Evolutionary conservation across 2,113 vertebrate genomes (phyloP), one percentile per base, ranked within the genome.

Genomic region (Aspiorhynchus laticeps): DNA sequence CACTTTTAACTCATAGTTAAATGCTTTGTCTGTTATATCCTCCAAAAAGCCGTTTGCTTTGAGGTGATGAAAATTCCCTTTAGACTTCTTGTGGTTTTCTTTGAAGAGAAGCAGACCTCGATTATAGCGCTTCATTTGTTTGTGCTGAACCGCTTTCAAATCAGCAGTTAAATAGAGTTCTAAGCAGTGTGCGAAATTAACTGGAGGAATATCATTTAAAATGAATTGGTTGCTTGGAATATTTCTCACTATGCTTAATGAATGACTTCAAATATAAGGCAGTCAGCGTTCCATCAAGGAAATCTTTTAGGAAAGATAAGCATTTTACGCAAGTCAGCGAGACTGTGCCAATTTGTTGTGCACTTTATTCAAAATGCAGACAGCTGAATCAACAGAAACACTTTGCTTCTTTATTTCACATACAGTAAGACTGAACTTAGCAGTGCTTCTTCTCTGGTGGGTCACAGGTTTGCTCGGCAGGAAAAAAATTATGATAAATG

Each of bases 221-320:
- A 41, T 51, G 65, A 36, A 31, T 9, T 21, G 21, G 26, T 65
- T 48, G 26, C 75, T 73, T 46, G 74, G 61, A 84, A 74, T 87
- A 80, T 84, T 84, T 61, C 36, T 80, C 28, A 61, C 51, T 74
- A 26, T 24, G 74, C 85, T 71, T 85, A 90, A 87, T 86, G 56
- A 86, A 87, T 67, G 73, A 85, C 73, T 85, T 89, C 31, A 86
- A 87, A 78, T 81, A 75, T 86, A 53, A 86, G 63, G 65, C 80
- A 87, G 83, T 86, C 71, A 85, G 84, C 86, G 10, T 87, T 86
- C 79, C 46, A 88, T 88, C 81, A 87, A 63, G 75, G 46, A 86
- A 89, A 81, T 85, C 7, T 43, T 87, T 85, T 85, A 69, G 83
- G 77, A 71, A 76, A 79, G 48, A 85, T 87, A 84, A 87, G 67